phyloP scores from a whole-genome alignment of 2,888 invertebrate genomes.

The Euproctis similis region DNA sequence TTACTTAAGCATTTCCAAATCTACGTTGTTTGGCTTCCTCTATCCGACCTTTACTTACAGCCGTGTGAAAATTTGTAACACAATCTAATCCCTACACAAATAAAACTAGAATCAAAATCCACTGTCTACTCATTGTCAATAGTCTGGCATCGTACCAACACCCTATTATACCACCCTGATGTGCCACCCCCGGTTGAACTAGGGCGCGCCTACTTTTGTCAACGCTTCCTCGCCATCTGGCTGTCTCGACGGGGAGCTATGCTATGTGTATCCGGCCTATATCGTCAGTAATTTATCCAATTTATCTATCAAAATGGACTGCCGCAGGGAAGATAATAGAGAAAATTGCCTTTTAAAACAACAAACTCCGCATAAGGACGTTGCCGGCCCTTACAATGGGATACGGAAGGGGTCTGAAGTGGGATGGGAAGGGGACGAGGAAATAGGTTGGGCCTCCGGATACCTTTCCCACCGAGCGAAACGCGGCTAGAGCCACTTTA shows the following conservation, averaged over 20 bases:
- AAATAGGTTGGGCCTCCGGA: no score
- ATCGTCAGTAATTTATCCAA: constrained; percentile 5
- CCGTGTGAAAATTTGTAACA: no score
- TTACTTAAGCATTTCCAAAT: no score
- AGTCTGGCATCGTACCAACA: constrained; percentile 1
- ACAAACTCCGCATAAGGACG: no score
- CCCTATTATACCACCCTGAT: not conserved
- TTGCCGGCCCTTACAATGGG: no score
- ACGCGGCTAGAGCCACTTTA: no score
- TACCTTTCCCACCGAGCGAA: no score
- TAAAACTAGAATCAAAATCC: constrained; percentile 4
- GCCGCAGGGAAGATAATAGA: not conserved
- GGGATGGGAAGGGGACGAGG: no score
- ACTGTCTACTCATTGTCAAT: constrained; percentile 3
- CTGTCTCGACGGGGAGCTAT: constrained; percentile 2
- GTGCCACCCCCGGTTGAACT: constrained; percentile 1
- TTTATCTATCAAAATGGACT: constrained; percentile 5
- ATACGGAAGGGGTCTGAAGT: no score
- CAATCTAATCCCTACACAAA: constrained; percentile 1
- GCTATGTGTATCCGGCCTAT: constrained; percentile 3
- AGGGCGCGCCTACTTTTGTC: constrained; percentile 6
- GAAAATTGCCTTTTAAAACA: no score
- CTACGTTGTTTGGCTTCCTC: no score
- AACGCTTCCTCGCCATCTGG: constrained; percentile 4
- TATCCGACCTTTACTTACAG: no score